Conservation (phyloP, 1,140 invertebrate genomes). For the Drosophila ironensis region DNA sequence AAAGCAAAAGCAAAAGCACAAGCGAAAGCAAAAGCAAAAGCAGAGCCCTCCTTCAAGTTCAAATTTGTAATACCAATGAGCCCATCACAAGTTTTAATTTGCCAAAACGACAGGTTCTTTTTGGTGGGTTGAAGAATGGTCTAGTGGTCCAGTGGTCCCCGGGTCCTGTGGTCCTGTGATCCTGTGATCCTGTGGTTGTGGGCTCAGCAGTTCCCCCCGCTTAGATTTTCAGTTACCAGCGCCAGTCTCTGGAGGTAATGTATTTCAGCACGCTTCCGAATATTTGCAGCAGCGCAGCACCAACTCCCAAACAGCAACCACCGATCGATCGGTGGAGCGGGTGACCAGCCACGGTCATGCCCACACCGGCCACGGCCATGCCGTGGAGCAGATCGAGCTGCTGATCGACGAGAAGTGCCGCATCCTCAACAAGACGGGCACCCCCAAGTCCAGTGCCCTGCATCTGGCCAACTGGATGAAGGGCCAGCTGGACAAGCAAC, state of each 20-base stretch:
- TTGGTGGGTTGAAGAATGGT: constrained; percentile 20
- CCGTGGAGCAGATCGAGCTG: constrained; percentile 83
- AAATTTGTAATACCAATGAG: constrained; percentile 46
- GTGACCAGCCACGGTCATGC: constrained; percentile 6
- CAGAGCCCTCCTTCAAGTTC: not conserved
- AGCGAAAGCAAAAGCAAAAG: constrained; percentile 1
- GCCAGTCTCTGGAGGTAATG: constrained; percentile 17
- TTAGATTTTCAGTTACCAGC: no score
- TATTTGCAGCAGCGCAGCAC: constrained; percentile 27
- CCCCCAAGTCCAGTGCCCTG: constrained; percentile 84
- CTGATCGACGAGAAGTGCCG: constrained; percentile 85
- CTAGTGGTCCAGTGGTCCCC: constrained; percentile 2
- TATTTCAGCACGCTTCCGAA: not conserved
- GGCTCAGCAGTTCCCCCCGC: no score
- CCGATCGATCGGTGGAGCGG: constrained; percentile 5
- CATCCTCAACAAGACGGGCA: constrained; percentile 84
- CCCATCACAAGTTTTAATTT: constrained; percentile 82
- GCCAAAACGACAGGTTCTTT: constrained; percentile 32
- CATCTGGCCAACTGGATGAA: constrained; percentile 88
- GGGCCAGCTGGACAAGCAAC: constrained; percentile 83
- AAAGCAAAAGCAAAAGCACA: constrained; percentile 18
- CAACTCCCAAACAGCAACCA: constrained; percentile 6
- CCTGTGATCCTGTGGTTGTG: no score
- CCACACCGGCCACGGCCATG: constrained; percentile 41
- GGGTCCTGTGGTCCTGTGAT: no score